Percentiles rank a stretch among this genome's conserved stretches.
Conservation (phyloP, 2,888 invertebrate genomes). For the Cerastis leucographa region DNA sequence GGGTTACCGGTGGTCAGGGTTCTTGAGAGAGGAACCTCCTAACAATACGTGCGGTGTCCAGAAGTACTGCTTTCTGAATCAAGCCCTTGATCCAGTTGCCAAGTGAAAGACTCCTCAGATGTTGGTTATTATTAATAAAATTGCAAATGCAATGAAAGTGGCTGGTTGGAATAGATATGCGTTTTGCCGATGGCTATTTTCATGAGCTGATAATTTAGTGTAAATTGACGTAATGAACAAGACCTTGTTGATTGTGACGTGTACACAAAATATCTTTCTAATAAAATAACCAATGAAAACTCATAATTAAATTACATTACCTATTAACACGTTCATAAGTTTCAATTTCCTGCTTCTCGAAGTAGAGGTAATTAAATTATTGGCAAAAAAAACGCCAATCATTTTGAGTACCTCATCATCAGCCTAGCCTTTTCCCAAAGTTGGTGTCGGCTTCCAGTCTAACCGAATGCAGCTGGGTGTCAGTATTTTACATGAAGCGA, state of each 20-base stretch:
- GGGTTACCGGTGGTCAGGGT: no score
- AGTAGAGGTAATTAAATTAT: background rate
- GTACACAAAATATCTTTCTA: conserved; percentile 5
- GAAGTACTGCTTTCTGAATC: no score
- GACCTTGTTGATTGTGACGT: conserved; percentile 19
- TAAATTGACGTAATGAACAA: conserved; percentile 36
- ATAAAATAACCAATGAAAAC: conserved; percentile 1
- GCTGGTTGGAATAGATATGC: background rate
- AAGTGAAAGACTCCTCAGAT: no score
- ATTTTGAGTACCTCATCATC: no score
- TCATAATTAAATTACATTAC: conserved; percentile 1
- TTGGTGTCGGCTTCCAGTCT: no score
- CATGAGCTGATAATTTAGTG: conserved; percentile 13
- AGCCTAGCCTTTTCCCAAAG: no score
- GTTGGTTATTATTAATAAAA: no score
- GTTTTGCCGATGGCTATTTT: conserved; percentile 18
- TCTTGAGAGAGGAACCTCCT: no score
- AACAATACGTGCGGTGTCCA: no score
- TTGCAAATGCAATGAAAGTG: conserved; percentile 28
- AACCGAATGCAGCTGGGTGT: no score
- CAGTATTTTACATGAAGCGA: no score
- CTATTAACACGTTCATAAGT: background rate
- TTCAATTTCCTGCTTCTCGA: background rate
- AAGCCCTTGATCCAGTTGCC: no score
- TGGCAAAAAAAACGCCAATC: background rate